Evolutionary conservation across 2,888 invertebrate species (phyloP).

Genomic region (Epiblema foenella): DNA sequence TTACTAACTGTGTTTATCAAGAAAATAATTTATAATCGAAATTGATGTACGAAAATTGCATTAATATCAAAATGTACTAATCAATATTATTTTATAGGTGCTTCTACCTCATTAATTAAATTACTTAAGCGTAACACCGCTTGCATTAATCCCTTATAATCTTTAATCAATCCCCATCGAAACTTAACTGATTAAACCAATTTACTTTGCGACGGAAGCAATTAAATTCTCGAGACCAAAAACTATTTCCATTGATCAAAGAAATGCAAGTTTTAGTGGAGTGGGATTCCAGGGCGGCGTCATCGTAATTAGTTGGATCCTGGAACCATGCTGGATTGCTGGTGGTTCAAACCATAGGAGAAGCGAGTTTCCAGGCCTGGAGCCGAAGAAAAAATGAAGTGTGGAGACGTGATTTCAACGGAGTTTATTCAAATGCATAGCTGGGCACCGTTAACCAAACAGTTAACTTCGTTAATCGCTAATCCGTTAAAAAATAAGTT

Average conservation of each 20-base stretch:
- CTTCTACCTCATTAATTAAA: too few relatives aligned
- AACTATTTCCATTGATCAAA: constrained; percentile 43
- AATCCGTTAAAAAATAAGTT: too few relatives aligned
- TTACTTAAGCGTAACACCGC: background rate
- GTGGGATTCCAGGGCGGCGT: constrained; percentile 23
- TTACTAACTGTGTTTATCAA: too few relatives aligned
- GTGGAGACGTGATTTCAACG: too few relatives aligned
- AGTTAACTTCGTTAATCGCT: too few relatives aligned
- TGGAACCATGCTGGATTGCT: constrained; percentile 3
- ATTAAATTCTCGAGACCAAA: constrained; percentile 35
- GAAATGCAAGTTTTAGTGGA: constrained; percentile 41
- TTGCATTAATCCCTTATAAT: background rate
- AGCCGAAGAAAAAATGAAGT: too few relatives aligned
- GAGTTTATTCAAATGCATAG: too few relatives aligned
- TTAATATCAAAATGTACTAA: too few relatives aligned
- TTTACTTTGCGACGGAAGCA: constrained; percentile 24
- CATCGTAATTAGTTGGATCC: constrained; percentile 37
- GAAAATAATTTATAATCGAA: too few relatives aligned
- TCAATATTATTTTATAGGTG: too few relatives aligned
- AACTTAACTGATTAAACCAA: constrained; percentile 30
- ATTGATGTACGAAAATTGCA: too few relatives aligned
- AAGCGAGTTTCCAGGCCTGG: background rate
- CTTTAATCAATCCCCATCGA: constrained; percentile 16
- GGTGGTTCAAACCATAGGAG: background rate
- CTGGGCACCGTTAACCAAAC: too few relatives aligned